phyloP scores from a whole-genome alignment of 2,113 vertebrate genomes.

The Pelmatolapia mariae region DNA sequence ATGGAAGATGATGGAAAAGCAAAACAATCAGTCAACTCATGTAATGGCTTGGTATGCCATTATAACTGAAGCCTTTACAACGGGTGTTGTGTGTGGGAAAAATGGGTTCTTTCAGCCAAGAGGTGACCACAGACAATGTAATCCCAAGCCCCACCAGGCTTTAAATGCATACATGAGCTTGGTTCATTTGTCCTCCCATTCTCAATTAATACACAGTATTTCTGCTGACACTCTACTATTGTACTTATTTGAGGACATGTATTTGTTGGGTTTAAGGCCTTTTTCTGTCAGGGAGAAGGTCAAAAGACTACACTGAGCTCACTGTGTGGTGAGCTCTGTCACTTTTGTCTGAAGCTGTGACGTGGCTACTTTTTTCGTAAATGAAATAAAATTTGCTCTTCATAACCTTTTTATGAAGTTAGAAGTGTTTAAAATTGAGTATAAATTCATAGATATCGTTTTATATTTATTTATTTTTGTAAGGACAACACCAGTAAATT shows the following conservation, averaged over 20 bases:
- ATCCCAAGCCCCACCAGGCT: not conserved
- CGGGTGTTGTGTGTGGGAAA: not conserved
- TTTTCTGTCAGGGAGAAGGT: accelerated
- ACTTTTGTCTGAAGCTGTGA: not conserved
- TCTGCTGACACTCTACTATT: not conserved
- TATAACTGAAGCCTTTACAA: not conserved
- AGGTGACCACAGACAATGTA: not conserved
- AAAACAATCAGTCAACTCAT: not conserved
- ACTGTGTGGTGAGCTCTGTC: not conserved
- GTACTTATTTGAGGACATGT: not conserved
- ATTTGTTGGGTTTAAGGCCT: not conserved
- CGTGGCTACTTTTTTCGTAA: not conserved
- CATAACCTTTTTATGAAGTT: not conserved
- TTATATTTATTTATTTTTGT: not conserved
- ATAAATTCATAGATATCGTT: not conserved
- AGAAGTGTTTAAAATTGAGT: not conserved
- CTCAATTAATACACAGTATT: not conserved
- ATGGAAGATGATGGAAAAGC: not conserved
- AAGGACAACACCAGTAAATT: not conserved
- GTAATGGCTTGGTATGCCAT: not conserved
- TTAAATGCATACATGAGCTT: not conserved
- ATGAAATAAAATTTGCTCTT: not conserved
- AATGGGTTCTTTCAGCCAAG: not conserved
- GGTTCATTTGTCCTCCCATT: not conserved
- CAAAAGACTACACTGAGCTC: not conserved